Percentiles rank a stretch among this genome's conserved stretches.
phyloP scores from a whole-genome alignment of 2,113 vertebrate genomes.

The Hypocryptadius cinnamomeus region DNA sequence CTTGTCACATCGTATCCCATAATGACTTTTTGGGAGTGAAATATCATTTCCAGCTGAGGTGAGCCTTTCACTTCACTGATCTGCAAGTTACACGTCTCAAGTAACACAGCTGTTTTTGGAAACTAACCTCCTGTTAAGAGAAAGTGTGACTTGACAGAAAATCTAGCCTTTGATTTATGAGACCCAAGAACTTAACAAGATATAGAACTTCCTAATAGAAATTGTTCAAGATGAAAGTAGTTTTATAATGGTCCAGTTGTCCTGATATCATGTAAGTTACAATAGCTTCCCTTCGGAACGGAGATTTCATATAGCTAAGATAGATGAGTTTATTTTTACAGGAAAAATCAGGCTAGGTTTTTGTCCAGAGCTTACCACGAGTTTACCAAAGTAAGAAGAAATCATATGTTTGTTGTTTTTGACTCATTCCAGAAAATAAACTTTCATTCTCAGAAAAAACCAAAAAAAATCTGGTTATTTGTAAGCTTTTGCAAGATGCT shows the following conservation, averaged over 20 bases:
- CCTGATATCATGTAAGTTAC: neutral
- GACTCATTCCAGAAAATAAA: neutral
- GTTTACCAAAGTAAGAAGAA: neutral
- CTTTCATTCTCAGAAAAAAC: neutral
- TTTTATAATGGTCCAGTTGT: neutral
- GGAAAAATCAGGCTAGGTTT: neutral
- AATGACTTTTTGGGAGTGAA: conserved; percentile 11
- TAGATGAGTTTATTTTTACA: neutral
- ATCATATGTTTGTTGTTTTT: neutral
- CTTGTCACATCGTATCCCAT: neutral
- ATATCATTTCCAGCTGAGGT: conserved; percentile 25
- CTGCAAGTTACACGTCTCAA: neutral
- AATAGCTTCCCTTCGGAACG: neutral
- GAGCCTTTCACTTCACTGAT: conserved; percentile 30
- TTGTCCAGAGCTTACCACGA: neutral
- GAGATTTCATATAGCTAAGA: neutral
- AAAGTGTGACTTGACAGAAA: neutral
- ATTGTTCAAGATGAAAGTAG: neutral
- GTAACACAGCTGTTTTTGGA: neutral
- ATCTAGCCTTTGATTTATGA: neutral
- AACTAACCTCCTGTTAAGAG: neutral
- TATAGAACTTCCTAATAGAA: neutral
- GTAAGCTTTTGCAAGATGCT: neutral
- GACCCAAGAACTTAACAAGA: neutral
- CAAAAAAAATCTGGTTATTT: neutral